Conservation (phyloP, 2,113 vertebrate genomes). For the Haliaeetus leucogaster region DNA sequence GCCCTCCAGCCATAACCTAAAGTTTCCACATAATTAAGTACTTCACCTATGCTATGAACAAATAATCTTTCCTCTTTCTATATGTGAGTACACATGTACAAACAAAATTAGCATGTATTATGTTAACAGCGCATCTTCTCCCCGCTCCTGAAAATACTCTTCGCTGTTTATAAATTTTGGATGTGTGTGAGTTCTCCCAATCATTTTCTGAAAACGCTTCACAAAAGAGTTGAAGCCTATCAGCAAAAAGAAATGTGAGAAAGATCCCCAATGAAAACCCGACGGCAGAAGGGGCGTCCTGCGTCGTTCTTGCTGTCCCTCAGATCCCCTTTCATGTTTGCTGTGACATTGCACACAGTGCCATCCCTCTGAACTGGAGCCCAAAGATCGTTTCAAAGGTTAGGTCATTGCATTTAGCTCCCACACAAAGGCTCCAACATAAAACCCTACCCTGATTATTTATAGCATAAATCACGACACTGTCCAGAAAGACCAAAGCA, state of each 20-base stretch:
- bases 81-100: background rate
- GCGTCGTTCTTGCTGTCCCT: background rate
- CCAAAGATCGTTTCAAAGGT: background rate
- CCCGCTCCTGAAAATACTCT: background rate
- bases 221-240: background rate
- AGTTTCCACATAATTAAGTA: background rate
- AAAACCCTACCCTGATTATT: constrained; percentile 3
- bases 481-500: background rate
- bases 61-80: background rate
- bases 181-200: background rate
- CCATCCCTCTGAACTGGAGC: background rate
- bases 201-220: background rate
- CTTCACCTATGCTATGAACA: background rate
- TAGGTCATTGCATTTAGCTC: constrained; percentile 25
- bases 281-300: background rate
- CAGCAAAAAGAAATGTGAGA: background rate
- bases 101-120: background rate
- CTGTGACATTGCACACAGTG: background rate
- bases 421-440: constrained; percentile 15
- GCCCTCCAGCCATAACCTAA: background rate
- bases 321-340: background rate
- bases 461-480: constrained; percentile 28
- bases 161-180: background rate
- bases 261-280: background rate
- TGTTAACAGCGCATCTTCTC: background rate